These are phyloP conservation scores for Popillia japonica DNA, from an alignment of 1,140 invertebrate genomes.

Conservation along the genomic window DNA sequence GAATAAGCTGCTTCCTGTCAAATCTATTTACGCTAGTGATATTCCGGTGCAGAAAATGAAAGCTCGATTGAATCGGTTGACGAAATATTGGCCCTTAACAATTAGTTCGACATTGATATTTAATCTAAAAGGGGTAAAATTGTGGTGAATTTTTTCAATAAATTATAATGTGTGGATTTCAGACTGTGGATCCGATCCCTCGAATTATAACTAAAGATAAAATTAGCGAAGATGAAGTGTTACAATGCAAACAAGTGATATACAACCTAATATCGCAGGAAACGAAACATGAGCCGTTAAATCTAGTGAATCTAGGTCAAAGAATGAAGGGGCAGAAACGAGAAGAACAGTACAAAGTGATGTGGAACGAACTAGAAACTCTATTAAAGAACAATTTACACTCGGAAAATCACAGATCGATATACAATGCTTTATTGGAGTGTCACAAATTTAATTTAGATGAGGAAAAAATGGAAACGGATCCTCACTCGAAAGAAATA, in stretches of 20 bases:
- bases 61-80: slow-evolving; percentile 76
- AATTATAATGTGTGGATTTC: slow-evolving; percentile 44
- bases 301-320: slow-evolving; percentile 69
- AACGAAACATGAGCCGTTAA: slow-evolving; percentile 82
- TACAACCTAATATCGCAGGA: slow-evolving; percentile 84
- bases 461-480: slow-evolving; percentile 71
- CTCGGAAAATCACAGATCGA: slow-evolving; percentile 74
- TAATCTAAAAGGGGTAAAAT: slow-evolving; percentile 80
- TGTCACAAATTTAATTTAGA: slow-evolving; percentile 69
- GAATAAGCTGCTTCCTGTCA: slow-evolving; percentile 79
- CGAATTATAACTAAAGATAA: slow-evolving; percentile 83
- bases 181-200: slow-evolving; percentile 84
- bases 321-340: slow-evolving; percentile 68
- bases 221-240: slow-evolving; percentile 83
- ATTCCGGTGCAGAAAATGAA: slow-evolving; percentile 70
- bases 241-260: slow-evolving; percentile 89
- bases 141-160: not conserved
- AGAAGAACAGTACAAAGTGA: slow-evolving; percentile 89
- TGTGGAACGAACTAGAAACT: slow-evolving; percentile 90
- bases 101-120: slow-evolving; percentile 91
- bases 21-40: slow-evolving; percentile 59
- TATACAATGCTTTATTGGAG: slow-evolving; percentile 86
- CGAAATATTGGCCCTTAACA: slow-evolving; percentile 92
- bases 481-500: slow-evolving; percentile 49
- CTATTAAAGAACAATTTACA: slow-evolving; percentile 81